These are phyloP conservation scores for Dendrolimus kikuchii DNA, from an alignment of 1,140 invertebrate genomes.

Conservation along the genomic window DNA sequence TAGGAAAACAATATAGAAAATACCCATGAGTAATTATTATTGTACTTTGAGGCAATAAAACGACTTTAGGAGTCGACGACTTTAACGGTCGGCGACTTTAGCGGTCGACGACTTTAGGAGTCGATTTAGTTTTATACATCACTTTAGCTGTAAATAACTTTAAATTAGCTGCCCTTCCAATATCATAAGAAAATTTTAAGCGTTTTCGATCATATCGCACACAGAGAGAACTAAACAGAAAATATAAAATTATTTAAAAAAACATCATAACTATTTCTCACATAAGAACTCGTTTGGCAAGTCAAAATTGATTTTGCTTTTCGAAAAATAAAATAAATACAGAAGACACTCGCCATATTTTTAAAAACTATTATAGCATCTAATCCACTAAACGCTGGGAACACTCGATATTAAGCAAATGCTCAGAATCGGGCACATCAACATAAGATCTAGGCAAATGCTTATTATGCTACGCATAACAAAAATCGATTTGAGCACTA, in stretches of 20 bases:
- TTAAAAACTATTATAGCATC: constrained; percentile 13
- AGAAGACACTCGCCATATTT: not conserved
- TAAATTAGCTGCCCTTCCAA: constrained; percentile 5
- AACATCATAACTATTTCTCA: constrained; percentile 9
- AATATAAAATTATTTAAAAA: constrained; percentile 7
- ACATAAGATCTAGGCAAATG: too few species aligned
- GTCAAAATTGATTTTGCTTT: constrained; percentile 7
- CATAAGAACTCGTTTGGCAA: constrained; percentile 21
- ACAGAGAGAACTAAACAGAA: constrained; percentile 12
- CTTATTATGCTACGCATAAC: too few species aligned
- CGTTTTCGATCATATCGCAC: constrained; percentile 4
- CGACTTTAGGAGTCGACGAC: too few species aligned
- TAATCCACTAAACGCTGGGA: constrained; percentile 6
- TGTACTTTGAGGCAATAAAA: too few species aligned
- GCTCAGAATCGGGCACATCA: too few species aligned
- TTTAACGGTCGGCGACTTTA: not conserved
- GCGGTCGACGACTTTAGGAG: not conserved
- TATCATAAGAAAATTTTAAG: not conserved
- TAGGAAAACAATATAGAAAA: too few species aligned
- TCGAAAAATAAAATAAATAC: constrained; percentile 3
- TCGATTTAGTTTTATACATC: not conserved
- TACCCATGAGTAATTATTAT: too few species aligned
- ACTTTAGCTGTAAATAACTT: not conserved
- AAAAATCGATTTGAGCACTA: too few species aligned
- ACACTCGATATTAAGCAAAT: constrained; percentile 1